Percentiles rank a stretch among this genome's conserved stretches.
phyloP scores from a whole-genome alignment of 2,797 vertebrate genomes.

The Lepilemur septentrionalis region DNA sequence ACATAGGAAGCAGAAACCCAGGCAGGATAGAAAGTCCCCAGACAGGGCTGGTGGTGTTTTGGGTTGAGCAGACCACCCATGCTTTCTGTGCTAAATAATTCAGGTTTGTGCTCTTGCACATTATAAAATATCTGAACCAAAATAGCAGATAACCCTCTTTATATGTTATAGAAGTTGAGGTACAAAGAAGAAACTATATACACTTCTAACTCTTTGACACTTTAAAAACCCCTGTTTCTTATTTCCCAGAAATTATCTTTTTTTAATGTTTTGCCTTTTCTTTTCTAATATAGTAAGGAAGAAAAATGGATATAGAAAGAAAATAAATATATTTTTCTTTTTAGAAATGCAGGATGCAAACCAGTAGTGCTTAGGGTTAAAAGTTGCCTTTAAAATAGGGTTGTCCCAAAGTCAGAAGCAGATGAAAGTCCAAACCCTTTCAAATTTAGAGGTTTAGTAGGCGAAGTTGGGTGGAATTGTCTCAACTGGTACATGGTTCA shows the following conservation, averaged over 20 bases:
- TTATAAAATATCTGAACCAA: neutral
- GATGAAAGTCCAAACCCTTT: neutral
- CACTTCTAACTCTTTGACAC: neutral
- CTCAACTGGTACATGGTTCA: neutral
- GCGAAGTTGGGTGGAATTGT: neutral
- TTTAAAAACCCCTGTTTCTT: neutral
- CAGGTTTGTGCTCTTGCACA: neutral
- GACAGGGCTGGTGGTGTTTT: neutral
- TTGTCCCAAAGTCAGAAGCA: neutral
- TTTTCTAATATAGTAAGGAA: neutral
- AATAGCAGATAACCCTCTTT: neutral
- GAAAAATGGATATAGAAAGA: neutral
- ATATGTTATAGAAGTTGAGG: neutral
- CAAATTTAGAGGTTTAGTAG: neutral
- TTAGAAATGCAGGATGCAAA: neutral
- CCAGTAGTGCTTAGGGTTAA: neutral
- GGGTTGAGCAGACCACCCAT: neutral
- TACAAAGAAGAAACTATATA: neutral
- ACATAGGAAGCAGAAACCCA: neutral
- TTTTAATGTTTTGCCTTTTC: neutral
- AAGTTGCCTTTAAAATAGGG: neutral
- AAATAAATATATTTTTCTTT: neutral
- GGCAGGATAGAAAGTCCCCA: neutral
- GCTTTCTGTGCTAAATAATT: neutral
- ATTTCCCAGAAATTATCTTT: neutral